A percentile compares a stretch with the other conserved stretches of the same genome.
These are phyloP conservation scores for Pelvicachromis taeniatus DNA, from an alignment of 2,113 vertebrate genomes.

Conservation along the genomic window DNA sequence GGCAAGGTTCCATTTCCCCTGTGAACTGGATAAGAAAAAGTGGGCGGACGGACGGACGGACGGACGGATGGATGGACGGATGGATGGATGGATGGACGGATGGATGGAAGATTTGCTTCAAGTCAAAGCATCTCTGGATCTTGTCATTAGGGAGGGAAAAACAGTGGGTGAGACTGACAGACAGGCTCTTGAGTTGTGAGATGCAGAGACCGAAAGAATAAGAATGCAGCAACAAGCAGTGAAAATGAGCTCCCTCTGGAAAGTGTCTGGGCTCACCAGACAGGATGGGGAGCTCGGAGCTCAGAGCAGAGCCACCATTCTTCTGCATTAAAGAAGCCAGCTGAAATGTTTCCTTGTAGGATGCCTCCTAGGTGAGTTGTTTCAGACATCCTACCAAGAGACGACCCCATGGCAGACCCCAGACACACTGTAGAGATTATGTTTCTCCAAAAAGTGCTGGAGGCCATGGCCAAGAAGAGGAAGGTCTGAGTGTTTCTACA, in stretches of 20 bases:
- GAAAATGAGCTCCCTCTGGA: background rate
- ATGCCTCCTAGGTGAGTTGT: background rate
- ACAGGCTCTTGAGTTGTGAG: background rate
- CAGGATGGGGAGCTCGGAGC: background rate
- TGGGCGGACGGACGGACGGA: fast-evolving
- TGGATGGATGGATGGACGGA: background rate
- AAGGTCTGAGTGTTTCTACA: background rate
- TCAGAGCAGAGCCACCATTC: background rate
- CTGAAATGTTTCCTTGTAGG: background rate
- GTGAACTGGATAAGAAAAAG: background rate
- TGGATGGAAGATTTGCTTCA: background rate
- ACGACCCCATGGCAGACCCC: background rate
- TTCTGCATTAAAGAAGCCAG: background rate
- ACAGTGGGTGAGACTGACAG: background rate
- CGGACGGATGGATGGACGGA: background rate
- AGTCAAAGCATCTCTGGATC: background rate
- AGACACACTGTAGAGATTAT: background rate
- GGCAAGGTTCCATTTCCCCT: background rate
- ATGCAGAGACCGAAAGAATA: background rate
- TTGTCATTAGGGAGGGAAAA: background rate
- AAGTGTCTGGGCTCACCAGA: background rate
- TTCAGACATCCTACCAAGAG: background rate
- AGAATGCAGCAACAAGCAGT: background rate
- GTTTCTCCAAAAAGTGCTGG: background rate
- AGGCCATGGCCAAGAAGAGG: background rate